Conservation (phyloP, 30 jellyfish, hydroid and myxozoan species). For the Clytia hemisphaerica region DNA sequence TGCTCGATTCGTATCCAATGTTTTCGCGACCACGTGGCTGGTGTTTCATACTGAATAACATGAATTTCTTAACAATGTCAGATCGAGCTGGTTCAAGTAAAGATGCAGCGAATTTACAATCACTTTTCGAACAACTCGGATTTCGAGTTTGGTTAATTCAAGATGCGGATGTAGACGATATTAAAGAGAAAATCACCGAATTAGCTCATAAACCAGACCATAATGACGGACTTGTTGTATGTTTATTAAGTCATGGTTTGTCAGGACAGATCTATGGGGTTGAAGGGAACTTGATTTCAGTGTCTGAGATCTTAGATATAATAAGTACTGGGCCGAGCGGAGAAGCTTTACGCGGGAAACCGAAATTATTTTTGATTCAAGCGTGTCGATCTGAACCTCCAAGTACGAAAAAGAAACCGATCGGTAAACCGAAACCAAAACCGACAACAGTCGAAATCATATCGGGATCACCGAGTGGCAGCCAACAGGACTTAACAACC, state of each 20-base stretch:
- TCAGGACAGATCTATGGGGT: slow-evolving; percentile 57
- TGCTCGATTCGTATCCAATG: slow-evolving; percentile 41
- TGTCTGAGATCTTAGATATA: slow-evolving; percentile 51
- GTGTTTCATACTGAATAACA: slow-evolving; percentile 70
- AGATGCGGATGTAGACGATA: slow-evolving; percentile 41
- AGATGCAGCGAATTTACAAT: slow-evolving; percentile 53
- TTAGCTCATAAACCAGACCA: slow-evolving; percentile 39
- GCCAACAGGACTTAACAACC: too few species aligned
- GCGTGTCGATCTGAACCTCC: slow-evolving; percentile 56
- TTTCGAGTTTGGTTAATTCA: slow-evolving; percentile 41
- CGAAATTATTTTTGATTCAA: slow-evolving; percentile 73
- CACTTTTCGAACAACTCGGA: slow-evolving; percentile 39
- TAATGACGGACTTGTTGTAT: slow-evolving; percentile 45
- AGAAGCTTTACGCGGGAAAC: slow-evolving; percentile 35
- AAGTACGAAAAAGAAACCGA: neutral
- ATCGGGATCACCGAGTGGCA: too few species aligned
- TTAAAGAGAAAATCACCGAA: slow-evolving; percentile 32
- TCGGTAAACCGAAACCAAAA: neutral
- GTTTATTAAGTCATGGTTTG: slow-evolving; percentile 74
- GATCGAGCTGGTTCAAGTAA: slow-evolving; percentile 55
- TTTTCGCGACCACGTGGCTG: slow-evolving; percentile 48
- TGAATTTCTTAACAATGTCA: slow-evolving; percentile 34
- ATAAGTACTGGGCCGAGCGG: slow-evolving; percentile 27
- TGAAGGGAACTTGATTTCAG: slow-evolving; percentile 56
- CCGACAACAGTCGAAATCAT: neutral